Evolutionary conservation across 2,797 vertebrate species (phyloP), one percentile per base, ranked within the genome.

Genomic region (Amazona ochrocephala): DNA sequence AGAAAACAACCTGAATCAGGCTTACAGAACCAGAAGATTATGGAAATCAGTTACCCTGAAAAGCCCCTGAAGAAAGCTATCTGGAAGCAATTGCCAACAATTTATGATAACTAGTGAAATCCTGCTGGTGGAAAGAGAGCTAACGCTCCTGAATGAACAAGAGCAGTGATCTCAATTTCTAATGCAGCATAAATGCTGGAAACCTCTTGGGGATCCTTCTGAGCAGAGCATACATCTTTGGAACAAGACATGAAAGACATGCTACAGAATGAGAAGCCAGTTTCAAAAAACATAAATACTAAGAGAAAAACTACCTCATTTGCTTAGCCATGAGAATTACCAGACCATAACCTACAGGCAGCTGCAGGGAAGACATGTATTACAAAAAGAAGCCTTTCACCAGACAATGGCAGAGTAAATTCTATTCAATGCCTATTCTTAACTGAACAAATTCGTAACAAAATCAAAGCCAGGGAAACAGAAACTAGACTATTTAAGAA

Each of bases 391-490:
- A 61, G 32, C 44, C 54, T 13, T 41, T 10, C 39, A 34, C 4
- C 32, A 62, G 56, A 50, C 29, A 53, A 4, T 1, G 34, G 39
- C 66, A 41, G 34, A 12, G 1, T 3, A 29, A 61, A 56, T 18
- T n/a, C 53, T 42, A 13, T 2, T 47, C n/a, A 32, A 7, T 20
- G 9, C 29, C 62, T 26, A 4, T 18, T 67, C 56, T 30, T 2
- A 29, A 32, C 71, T 1, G 18, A 48, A 10, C 3, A n/a, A 11
- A 4, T 4, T 45, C 85, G 30, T 3, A 5, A 1, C 11, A n/a
- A 47, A 48, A 34, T 20, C 65, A 9, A 48, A 51, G 23, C 15
- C 62, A 32, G 18, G 34, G 13, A 41, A 22, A 22, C 0, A 47
- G 62, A 14, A 34, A 34, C 21, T 6, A 5, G 45, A 5, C 11